Evolutionary conservation across 2,113 vertebrate species (phyloP).

Genomic region (Dicaeum eximium): DNA sequence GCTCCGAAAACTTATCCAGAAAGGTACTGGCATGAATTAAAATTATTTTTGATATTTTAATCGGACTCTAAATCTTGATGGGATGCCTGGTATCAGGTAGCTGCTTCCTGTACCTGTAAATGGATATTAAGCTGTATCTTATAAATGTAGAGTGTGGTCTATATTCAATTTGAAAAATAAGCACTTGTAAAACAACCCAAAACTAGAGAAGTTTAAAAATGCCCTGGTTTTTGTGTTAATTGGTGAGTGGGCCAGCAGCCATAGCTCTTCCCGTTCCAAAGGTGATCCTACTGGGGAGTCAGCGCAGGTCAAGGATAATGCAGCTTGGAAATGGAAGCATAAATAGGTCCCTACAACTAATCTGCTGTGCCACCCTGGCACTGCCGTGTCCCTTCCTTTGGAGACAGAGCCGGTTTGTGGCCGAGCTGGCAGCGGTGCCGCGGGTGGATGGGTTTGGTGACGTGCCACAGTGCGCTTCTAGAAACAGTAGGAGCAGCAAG

Average conservation of each 20-base stretch:
- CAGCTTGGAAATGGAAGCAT: neutral
- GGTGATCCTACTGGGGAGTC: neutral
- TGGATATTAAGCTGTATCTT: neutral
- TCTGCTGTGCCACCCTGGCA: neutral
- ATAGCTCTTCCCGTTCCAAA: neutral
- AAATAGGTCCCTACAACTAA: conserved; percentile 1
- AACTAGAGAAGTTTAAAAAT: neutral
- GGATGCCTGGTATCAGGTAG: neutral
- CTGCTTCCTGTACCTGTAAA: neutral
- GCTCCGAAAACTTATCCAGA: neutral
- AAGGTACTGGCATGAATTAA: neutral
- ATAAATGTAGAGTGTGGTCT: neutral
- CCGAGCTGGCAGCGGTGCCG: rapidly evolving
- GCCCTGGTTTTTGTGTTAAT: rapidly evolving
- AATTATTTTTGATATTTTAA: neutral
- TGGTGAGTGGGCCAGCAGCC: neutral
- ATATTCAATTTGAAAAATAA: neutral
- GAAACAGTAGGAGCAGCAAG: neutral
- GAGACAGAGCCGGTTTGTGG: neutral
- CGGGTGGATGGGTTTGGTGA: neutral
- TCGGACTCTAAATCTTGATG: neutral
- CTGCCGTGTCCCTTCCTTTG: neutral
- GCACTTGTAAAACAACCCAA: neutral
- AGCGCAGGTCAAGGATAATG: neutral
- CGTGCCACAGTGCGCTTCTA: neutral